Conservation (phyloP, 2,113 vertebrate genomes). For the Apteryx owenii region DNA sequence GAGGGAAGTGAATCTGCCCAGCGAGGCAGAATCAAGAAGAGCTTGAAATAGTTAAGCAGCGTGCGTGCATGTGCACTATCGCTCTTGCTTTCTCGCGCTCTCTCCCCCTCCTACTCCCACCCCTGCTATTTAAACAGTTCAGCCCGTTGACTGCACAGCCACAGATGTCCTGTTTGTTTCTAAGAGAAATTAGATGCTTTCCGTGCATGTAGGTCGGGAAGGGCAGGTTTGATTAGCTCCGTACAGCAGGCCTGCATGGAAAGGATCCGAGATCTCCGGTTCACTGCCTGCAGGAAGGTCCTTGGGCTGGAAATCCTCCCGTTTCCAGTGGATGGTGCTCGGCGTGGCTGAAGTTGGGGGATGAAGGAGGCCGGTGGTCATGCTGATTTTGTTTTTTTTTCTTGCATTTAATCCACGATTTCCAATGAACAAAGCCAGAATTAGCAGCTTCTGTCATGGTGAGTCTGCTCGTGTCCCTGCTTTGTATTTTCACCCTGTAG, state of each 20-base stretch:
- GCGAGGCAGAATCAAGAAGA: not conserved
- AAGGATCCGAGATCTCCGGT: not conserved
- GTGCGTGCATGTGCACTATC: not conserved
- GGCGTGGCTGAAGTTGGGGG: not conserved
- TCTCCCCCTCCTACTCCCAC: not conserved
- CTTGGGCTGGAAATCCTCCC: not conserved
- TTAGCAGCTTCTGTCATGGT: conserved; percentile 29
- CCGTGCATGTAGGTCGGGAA: not conserved
- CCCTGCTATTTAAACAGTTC: not conserved
- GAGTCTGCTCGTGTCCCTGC: conserved; percentile 9
- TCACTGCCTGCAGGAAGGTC: not conserved
- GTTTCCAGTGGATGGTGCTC: fast-evolving
- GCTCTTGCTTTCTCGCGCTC: not conserved
- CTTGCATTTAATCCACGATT: not conserved
- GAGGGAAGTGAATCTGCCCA: not conserved
- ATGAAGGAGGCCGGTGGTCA: not conserved
- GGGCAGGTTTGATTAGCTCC: not conserved
- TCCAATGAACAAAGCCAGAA: conserved; percentile 37
- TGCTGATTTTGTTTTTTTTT: not conserved
- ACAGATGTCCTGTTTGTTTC: not conserved
- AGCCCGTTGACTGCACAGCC: not conserved
- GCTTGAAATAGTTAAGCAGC: not conserved
- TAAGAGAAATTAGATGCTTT: not conserved
- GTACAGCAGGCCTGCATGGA: fast-evolving
- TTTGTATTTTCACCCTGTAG: not conserved